Evolutionary conservation across 2,797 vertebrate genomes (phyloP), one percentile per base, ranked within the genome.

Genomic region (Poliocrania exsul): DNA sequence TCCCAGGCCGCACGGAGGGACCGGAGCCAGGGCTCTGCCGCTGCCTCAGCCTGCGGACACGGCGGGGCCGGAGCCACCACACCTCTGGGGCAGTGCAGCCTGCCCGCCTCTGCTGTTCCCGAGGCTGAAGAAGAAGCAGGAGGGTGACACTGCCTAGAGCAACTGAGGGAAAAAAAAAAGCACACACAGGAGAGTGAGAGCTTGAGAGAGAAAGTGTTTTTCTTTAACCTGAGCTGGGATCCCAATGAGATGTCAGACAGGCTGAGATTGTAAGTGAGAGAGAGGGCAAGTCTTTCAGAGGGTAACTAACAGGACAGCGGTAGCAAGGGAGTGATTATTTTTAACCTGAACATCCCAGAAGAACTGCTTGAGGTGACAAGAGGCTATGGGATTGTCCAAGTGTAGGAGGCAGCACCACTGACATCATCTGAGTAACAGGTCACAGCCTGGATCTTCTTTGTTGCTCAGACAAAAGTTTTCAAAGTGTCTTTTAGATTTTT

Each of bases 1-100:
- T 64, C 6, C 4, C 62, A 29, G 47, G 13, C 54, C 31, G n/a
- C 3, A 0, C 4, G 1, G 46, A 42, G 62, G 18, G 46, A 5
- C 51, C 15, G 23, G 16, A 89, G 15, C 24, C 62, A 4, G 60
- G n/a, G 11, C 23, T 87, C 70, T 50, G 40, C 66, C 15, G 13
- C 33, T 4, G 9, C 62, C 78, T 3, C 29, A 78, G 44, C 37
- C 58, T 24, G 53, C 5, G 33, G 24, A 74, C 8, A 7, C 20
- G 57, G 19, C 1, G 0, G 64, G 13, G 25, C 16, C 53, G 23
- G 38, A 57, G 26, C 9, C 17, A 5, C 64, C 37, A 3, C 11
- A 51, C 13, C 21, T 38, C 38, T 7, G 6, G 49, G 58, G 12
- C 38, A 50, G 50, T 53, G 61, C 62, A 75, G 58, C 62, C 58